Percentiles rank a stretch among this genome's conserved stretches.
These are phyloP conservation scores for Calycopis cecrops DNA, from an alignment of 1,140 invertebrate species.

Conservation along the genomic window DNA sequence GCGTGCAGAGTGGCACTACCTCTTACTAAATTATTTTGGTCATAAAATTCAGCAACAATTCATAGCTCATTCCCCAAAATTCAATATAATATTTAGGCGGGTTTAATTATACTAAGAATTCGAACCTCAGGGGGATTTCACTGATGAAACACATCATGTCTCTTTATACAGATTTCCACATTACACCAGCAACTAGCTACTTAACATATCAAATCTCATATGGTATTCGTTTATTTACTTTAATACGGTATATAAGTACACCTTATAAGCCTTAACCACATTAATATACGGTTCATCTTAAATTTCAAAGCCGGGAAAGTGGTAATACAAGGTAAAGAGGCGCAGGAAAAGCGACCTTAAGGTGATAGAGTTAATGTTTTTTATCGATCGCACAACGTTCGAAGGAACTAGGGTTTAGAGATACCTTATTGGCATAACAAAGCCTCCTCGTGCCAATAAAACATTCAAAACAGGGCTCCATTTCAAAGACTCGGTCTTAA, in stretches of 20 bases:
- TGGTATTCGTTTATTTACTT: not conserved
- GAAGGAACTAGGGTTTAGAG: conserved; percentile 16
- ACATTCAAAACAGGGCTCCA: conserved; percentile 42
- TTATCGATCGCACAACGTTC: conserved; percentile 12
- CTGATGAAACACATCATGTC: too few species aligned
- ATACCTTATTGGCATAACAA: conserved; percentile 48
- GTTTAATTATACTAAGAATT: too few species aligned
- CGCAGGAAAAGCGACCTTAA: conserved; percentile 18
- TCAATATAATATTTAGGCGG: too few species aligned
- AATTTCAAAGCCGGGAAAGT: conserved; percentile 21
- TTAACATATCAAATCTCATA: not conserved
- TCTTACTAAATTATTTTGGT: too few species aligned
- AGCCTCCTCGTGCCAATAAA: conserved; percentile 43
- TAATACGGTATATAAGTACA: conserved; percentile 11
- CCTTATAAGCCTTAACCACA: conserved; percentile 27
- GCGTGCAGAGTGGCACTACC: too few species aligned
- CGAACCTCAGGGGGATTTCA: too few species aligned
- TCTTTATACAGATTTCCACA: not conserved
- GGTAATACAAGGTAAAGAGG: conserved; percentile 10
- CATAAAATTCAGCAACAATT: too few species aligned
- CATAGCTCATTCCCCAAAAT: too few species aligned
- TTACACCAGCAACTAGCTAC: not conserved
- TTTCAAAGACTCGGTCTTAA: conserved; percentile 32
- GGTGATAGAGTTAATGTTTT: not conserved
- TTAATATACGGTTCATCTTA: conserved; percentile 29